Evolutionary conservation across 2,888 invertebrate genomes (phyloP).

Genomic region (Polydrusus tereticollis): DNA sequence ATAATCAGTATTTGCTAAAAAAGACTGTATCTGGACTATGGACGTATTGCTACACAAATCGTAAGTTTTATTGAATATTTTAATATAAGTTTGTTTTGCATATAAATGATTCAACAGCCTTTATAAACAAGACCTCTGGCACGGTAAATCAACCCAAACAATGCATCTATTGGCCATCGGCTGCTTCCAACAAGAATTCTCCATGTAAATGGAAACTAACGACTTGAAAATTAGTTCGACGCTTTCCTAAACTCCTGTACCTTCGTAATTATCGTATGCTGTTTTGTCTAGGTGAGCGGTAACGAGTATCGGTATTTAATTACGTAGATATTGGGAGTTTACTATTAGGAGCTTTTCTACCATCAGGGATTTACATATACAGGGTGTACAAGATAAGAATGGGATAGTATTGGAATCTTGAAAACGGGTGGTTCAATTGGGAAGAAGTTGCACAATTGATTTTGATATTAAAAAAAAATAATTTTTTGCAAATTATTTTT

Average conservation of each 20-base stretch:
- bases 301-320: neutral
- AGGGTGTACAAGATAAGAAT: too few species aligned
- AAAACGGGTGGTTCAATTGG: too few species aligned
- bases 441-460: too few species aligned
- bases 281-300: conserved; percentile 5
- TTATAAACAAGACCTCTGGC: neutral
- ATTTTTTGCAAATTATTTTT: too few species aligned
- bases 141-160: conserved; percentile 30
- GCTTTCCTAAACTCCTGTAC: conserved; percentile 22
- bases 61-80: too few species aligned
- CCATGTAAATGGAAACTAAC: conserved; percentile 37
- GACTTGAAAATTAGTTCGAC: conserved; percentile 37
- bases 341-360: too few species aligned
- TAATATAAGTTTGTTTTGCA: too few species aligned
- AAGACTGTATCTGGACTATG: conserved; percentile 85
- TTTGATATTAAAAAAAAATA: too few species aligned
- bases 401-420: too few species aligned
- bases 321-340: neutral
- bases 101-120: neutral
- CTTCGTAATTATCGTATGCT: conserved; percentile 26
- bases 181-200: conserved; percentile 28
- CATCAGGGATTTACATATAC: too few species aligned
- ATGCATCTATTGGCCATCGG: conserved; percentile 35
- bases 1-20: conserved; percentile 78
- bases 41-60: conserved; percentile 84